These are phyloP conservation scores for Chirona hameri DNA, from an alignment of 2,888 invertebrate species.

Conservation along the genomic window DNA sequence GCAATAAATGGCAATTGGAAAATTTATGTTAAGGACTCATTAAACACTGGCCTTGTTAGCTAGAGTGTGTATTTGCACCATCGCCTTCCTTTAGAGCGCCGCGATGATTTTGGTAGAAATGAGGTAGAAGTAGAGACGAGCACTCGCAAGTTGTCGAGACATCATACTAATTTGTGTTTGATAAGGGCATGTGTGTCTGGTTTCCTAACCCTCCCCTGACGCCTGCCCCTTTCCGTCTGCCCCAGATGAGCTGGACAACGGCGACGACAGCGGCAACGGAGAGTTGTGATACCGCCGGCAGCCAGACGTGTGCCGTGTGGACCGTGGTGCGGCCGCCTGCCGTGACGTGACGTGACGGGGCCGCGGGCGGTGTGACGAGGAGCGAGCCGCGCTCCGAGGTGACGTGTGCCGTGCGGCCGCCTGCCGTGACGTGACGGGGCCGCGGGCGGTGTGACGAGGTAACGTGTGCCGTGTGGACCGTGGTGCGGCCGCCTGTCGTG, in stretches of 20 bases:
- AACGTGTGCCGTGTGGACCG: not conserved
- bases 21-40: too few species aligned
- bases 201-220: not conserved
- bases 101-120: too few species aligned
- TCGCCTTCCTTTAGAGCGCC: too few species aligned
- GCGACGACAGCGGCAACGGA: slow-evolving; percentile 86
- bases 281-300: slow-evolving; percentile 68
- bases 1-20: too few species aligned
- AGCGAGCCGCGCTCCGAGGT: too few species aligned
- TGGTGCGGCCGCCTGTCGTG: not conserved
- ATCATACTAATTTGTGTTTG: too few species aligned
- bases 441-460: not conserved
- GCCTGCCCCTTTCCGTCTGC: not conserved
- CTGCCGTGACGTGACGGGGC: not conserved
- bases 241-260: slow-evolving; percentile 55
- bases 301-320: not conserved
- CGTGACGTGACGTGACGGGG: not conserved
- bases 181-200: too few species aligned
- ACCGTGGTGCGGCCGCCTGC: not conserved
- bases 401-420: not conserved
- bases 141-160: too few species aligned
- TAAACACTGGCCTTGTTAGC: too few species aligned
- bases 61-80: too few species aligned
- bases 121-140: too few species aligned
- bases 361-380: not conserved